These are phyloP conservation scores for Scaptomyza pallida DNA, from an alignment of 1,140 invertebrate genomes.

Conservation along the genomic window DNA sequence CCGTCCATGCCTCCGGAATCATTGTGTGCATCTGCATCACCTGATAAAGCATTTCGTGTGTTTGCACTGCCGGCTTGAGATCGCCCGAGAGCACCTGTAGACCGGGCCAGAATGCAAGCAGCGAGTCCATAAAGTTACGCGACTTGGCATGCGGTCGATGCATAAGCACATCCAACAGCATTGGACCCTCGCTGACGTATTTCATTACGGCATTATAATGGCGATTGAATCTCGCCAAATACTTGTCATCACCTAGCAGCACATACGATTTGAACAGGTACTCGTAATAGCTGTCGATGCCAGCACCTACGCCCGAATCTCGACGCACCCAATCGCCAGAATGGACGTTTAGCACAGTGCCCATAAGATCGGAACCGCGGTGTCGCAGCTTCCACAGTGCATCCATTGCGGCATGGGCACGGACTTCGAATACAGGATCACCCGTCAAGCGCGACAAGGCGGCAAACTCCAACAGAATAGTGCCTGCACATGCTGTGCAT, in stretches of 20 bases:
- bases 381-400: conserved; percentile 97
- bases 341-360: conserved; percentile 97
- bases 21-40: conserved; percentile 98
- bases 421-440: conserved; percentile 96
- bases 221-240: conserved; percentile 96
- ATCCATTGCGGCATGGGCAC: conserved; percentile 98
- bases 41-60: conserved; percentile 98
- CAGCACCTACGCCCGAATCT: conserved; percentile 98
- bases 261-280: conserved; percentile 98
- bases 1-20: conserved; percentile 98
- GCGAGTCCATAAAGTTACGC: conserved; percentile 98
- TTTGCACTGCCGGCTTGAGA: conserved; percentile 97
- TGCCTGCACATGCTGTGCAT: conserved; percentile 99
- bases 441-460: conserved; percentile 95
- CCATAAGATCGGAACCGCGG: conserved; percentile 95
- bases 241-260: conserved; percentile 93
- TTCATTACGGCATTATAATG: conserved; percentile 99
- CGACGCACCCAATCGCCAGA: conserved; percentile 98
- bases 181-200: conserved; percentile 97
- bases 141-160: conserved; percentile 97
- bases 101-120: conserved; percentile 99
- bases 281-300: conserved; percentile 99
- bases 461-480: conserved; percentile 98
- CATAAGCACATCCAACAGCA: conserved; percentile 99
- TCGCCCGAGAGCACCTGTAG: conserved; percentile 95